phyloP scores from a whole-genome alignment of 2,797 vertebrate genomes.

The Spea hammondii region DNA sequence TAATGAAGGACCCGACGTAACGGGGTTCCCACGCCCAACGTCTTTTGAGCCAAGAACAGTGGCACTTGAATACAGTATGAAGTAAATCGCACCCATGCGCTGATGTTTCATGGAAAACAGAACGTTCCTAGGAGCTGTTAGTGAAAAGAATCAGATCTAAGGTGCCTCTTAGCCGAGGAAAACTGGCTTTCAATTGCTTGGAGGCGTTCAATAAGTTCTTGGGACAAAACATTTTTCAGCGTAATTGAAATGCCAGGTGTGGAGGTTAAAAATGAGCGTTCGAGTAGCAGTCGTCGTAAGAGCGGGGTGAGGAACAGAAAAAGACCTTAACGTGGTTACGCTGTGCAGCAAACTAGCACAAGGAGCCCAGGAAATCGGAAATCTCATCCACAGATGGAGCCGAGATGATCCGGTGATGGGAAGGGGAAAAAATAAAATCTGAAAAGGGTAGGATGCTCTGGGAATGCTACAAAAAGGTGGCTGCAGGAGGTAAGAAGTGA shows the following conservation, averaged over 20 bases:
- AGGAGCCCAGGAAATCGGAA: slow-evolving; percentile 36
- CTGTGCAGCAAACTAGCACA: slow-evolving; percentile 15
- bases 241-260: slow-evolving; percentile 36
- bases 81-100: no score
- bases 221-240: slow-evolving; percentile 25
- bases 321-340: background rate
- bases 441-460: background rate
- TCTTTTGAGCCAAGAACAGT: background rate
- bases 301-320: slow-evolving; percentile 23
- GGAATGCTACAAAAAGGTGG: background rate
- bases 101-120: no score
- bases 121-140: no score
- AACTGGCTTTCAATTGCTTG: slow-evolving; percentile 1
- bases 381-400: slow-evolving; percentile 23
- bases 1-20: background rate
- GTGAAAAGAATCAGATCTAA: background rate
- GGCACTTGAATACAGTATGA: background rate
- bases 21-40: background rate
- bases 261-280: slow-evolving; percentile 12
- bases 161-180: background rate
- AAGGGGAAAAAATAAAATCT: background rate
- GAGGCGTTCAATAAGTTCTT: slow-evolving; percentile 27
- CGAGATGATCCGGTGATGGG: background rate
- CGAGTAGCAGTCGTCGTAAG: background rate
- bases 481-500: background rate